Evolutionary conservation across 2,888 invertebrate species (phyloP).

Genomic region (Andrena hattorfiana): DNA sequence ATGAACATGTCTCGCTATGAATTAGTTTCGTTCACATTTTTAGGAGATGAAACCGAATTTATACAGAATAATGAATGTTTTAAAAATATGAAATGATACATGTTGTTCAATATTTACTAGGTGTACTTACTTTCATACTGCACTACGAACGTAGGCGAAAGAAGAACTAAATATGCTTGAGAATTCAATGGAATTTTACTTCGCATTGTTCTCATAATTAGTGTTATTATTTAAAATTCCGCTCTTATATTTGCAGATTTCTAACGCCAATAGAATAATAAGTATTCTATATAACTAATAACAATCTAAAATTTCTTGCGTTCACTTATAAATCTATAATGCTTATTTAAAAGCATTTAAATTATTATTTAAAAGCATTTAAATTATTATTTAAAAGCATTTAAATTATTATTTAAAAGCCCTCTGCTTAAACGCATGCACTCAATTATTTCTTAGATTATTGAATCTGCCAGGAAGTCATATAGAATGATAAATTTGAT

Average conservation of each 20-base stretch:
- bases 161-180: neutral
- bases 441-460: neutral
- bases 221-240: neutral
- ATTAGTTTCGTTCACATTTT: too few relatives aligned
- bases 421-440: neutral
- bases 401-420: too few relatives aligned
- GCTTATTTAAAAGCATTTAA: too few relatives aligned
- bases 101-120: neutral
- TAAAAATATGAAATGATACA: neutral
- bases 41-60: too few relatives aligned
- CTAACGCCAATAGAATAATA: neutral
- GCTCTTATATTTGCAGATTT: neutral
- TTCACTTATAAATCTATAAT: neutral
- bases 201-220: neutral
- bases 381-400: too few relatives aligned
- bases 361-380: too few relatives aligned
- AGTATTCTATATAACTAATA: neutral
- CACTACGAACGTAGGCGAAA: too few relatives aligned
- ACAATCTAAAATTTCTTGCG: neutral
- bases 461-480: neutral
- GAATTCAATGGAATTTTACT: neutral
- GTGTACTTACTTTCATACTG: neutral
- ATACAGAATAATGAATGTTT: too few relatives aligned
- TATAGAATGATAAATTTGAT: neutral
- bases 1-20: too few relatives aligned